Evolutionary conservation across 2,797 vertebrate genomes (phyloP).

Genomic region (Nasua narica): DNA sequence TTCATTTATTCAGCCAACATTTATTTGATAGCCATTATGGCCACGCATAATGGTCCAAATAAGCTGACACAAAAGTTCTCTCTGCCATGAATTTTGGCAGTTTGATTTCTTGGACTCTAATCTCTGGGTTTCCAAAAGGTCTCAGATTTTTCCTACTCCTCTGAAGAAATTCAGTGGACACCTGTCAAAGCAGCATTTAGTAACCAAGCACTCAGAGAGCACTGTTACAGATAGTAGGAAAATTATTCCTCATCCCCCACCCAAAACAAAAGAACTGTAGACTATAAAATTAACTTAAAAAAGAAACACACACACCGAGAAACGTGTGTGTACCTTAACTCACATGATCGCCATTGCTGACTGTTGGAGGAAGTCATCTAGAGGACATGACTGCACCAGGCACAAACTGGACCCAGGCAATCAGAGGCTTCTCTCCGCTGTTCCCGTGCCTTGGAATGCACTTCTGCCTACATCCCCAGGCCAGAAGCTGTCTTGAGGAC

Average conservation of each 20-base stretch:
- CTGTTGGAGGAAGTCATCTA: not conserved
- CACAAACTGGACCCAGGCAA: not conserved
- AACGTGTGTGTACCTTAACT: not conserved
- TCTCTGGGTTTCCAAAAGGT: conserved; percentile 18
- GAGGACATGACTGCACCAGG: no score
- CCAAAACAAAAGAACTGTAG: not conserved
- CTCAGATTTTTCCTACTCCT: not conserved
- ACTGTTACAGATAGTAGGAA: not conserved
- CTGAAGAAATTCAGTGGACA: not conserved
- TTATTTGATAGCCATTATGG: not conserved
- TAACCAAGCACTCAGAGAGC: not conserved
- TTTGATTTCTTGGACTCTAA: not conserved
- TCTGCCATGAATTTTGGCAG: not conserved
- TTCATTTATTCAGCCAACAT: not conserved
- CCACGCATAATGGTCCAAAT: not conserved
- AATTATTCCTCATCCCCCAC: not conserved
- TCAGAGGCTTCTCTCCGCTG: not conserved
- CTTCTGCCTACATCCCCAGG: not conserved
- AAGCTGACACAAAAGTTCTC: not conserved
- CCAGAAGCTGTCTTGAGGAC: not conserved
- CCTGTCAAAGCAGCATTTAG: not conserved
- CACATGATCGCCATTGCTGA: not conserved
- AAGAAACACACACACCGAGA: not conserved
- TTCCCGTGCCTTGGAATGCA: not conserved
- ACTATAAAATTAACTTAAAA: not conserved